These are phyloP conservation scores for Pilophorus perplexus DNA, from an alignment of 2,888 invertebrate species.

Conservation along the genomic window DNA sequence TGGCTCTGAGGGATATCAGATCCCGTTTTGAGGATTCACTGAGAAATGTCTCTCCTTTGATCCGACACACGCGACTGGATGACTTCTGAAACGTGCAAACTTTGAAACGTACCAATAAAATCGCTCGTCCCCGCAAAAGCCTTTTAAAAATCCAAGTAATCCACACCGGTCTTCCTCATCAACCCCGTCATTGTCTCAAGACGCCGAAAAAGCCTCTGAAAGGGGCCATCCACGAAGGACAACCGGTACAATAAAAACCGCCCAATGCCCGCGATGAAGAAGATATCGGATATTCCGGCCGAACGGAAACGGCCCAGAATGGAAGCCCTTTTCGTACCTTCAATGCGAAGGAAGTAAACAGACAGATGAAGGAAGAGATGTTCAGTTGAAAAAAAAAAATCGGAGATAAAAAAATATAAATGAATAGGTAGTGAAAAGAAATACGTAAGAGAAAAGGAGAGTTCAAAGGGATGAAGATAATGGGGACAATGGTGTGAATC, in stretches of 20 bases:
- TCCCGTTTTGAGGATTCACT: too few species aligned
- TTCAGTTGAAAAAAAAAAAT: background rate
- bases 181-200: too few species aligned
- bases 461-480: constrained; percentile 3
- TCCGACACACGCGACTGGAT: too few species aligned
- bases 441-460: background rate
- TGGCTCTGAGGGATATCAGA: too few species aligned
- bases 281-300: constrained; percentile 24
- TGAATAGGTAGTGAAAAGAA: constrained; percentile 2
- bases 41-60: too few species aligned
- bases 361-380: constrained; percentile 3
- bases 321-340: background rate
- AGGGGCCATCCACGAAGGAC: too few species aligned
- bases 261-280: constrained; percentile 25
- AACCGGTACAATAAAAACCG: too few species aligned
- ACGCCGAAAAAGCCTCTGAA: background rate
- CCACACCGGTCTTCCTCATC: too few species aligned
- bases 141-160: too few species aligned
- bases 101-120: too few species aligned
- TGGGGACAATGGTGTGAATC: constrained; percentile 20
- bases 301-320: constrained; percentile 16
- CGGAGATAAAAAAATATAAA: background rate
- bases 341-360: constrained; percentile 11
- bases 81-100: too few species aligned
- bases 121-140: too few species aligned